Evolutionary conservation across 1,140 invertebrate species (phyloP).

Genomic region (Galleria mellonella): DNA sequence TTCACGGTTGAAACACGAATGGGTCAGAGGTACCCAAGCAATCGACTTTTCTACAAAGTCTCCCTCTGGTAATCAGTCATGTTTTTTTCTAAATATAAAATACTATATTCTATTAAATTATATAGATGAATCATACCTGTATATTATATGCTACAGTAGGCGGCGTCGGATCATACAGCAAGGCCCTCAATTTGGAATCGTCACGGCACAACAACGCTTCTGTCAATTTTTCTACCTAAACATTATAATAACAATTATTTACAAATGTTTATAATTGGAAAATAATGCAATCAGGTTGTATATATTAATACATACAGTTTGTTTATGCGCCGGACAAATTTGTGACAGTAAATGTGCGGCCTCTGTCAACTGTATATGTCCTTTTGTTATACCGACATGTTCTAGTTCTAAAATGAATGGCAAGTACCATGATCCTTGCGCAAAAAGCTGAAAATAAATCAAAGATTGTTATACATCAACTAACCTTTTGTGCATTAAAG

Average conservation of each 20-base stretch:
- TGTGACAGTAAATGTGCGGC: slow-evolving; percentile 90
- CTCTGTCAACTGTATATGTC: slow-evolving; percentile 87
- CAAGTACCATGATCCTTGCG: slow-evolving; percentile 86
- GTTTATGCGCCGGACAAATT: slow-evolving; percentile 89
- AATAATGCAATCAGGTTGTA: not conserved
- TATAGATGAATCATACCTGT: slow-evolving; percentile 33
- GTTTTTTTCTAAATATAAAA: not conserved
- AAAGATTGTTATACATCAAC: too few species aligned
- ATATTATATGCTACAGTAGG: slow-evolving; percentile 71
- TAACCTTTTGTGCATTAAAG: too few species aligned
- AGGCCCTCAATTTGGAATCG: slow-evolving; percentile 56
- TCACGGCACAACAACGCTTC: slow-evolving; percentile 63
- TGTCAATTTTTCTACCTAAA: slow-evolving; percentile 65
- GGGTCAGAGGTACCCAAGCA: too few species aligned
- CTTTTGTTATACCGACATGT: slow-evolving; percentile 88
- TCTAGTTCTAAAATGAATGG: slow-evolving; percentile 94
- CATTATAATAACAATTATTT: slow-evolving; percentile 8
- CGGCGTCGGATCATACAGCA: slow-evolving; percentile 67
- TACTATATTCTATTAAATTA: slow-evolving; percentile 1
- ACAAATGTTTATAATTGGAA: slow-evolving; percentile 6
- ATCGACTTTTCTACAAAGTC: too few species aligned
- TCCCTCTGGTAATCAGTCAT: too few species aligned
- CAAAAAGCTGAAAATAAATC: slow-evolving; percentile 67
- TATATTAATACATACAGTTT: slow-evolving; percentile 46
- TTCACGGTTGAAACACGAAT: too few species aligned